These are phyloP conservation scores for Capricornis sumatraensis DNA, from an alignment of 2,113 vertebrate genomes.

Conservation along the genomic window DNA sequence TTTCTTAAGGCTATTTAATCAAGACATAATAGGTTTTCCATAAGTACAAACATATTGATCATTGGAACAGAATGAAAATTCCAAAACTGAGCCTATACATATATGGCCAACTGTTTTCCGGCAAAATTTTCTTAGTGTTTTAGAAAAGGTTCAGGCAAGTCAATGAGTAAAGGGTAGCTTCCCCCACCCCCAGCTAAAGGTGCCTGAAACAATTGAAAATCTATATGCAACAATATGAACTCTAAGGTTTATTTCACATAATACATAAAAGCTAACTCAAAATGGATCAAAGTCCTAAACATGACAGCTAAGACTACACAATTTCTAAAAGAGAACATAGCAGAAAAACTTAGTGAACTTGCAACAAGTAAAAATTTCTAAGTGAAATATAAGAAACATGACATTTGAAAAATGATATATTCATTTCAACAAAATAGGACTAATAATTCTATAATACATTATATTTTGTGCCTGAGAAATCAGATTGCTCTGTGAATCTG, in stretches of 20 bases:
- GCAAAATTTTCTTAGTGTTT: background rate
- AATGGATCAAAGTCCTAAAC: background rate
- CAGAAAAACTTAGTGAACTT: background rate
- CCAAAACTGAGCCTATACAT: background rate
- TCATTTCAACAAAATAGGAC: background rate
- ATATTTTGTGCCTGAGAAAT: background rate
- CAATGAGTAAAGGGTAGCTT: background rate
- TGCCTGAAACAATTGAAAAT: background rate
- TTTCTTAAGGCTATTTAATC: background rate
- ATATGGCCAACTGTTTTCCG: background rate
- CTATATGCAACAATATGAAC: background rate
- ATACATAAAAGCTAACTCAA: background rate
- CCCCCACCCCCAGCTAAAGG: background rate
- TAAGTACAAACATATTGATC: background rate
- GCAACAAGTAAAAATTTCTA: background rate
- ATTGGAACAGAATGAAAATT: background rate
- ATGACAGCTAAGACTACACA: background rate
- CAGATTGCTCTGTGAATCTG: background rate
- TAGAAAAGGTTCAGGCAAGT: background rate
- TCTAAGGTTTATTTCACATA: background rate
- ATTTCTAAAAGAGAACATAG: background rate
- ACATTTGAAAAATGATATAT: background rate
- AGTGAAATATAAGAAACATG: background rate
- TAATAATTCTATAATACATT: background rate
- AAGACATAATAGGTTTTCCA: background rate